Base-by-base conservation (phyloP, 53 echinoderm and acorn worm species). In the Crossaster papposus region DNA sequence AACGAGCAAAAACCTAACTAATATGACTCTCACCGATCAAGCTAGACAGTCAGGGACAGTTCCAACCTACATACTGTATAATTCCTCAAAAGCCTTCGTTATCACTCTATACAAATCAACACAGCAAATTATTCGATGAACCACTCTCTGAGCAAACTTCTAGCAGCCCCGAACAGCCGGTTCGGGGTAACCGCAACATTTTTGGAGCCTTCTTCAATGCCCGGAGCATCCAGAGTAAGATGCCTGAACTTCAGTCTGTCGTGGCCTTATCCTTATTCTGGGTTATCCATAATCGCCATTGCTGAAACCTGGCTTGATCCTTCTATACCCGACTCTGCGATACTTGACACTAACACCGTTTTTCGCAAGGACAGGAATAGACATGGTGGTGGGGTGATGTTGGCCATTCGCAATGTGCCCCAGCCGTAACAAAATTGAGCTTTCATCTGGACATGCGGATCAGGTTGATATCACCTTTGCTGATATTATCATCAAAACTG, bases 221-320 rank as follows among this genome's bases (percentile, higher is more conserved):
- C 18, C 44, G 78, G 50, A 78, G 78, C 37, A 18, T 78, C 5
- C 50, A 78, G n/a, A 51, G 51, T 28, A 78, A 78, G n/a, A 38
- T 51, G n/a, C 50, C 78, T 12, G 78, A 78, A 51, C 50, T 78
- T 23, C 68, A 68, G 68, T 4, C 68, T 26, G 68, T 68, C 28
- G 68, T 68, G n/a, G n/a, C n/a, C n/a, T n/a, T n/a, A n/a, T n/a
- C n/a, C n/a, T 23, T 28, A 28, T 64, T 24, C 62, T 14, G 17
- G 12, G 58, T 20, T 81, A 20, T 85, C 74, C 36, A 12, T 85
- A 1, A 36, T 85, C 36, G 72, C 74, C 26, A 53, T 85, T 26
- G 73, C 74, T 12, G 86, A 73, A 72, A 85, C 86, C 24, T 85
- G 86, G 86, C 51, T 85, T 29, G 86, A 85, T 26, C 51, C 73